Conservation (phyloP, 2,113 vertebrate genomes). For the Lycaon pictus region DNA sequence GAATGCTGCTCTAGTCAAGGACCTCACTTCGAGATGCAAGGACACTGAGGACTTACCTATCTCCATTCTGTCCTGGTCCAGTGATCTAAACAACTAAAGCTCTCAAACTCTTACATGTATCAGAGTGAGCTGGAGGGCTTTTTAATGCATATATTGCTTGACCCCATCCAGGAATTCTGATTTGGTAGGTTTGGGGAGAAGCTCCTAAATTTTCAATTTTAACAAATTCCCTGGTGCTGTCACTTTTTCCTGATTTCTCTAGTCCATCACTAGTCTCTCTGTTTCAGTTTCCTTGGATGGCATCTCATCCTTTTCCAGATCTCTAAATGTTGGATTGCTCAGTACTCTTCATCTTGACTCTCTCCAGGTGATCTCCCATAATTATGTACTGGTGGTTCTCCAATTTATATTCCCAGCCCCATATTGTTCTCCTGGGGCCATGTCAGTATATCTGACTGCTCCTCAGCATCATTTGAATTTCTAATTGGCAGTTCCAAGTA, state of each 20-base stretch:
- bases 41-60: not conserved
- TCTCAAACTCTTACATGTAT: not conserved
- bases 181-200: not conserved
- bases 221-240: not conserved
- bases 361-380: fast-evolving
- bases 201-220: not conserved
- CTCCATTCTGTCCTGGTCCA: not conserved
- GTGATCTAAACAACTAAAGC: not conserved
- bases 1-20: not conserved
- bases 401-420: not conserved
- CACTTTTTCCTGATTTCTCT: not conserved
- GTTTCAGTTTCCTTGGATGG: not conserved
- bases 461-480: not conserved
- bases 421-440: not conserved
- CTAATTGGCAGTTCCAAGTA: not conserved
- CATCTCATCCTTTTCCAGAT: not conserved
- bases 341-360: not conserved
- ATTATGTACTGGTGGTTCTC: not conserved
- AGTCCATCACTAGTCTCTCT: fast-evolving
- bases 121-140: not conserved
- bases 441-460: not conserved
- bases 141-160: not conserved
- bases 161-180: not conserved
- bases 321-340: not conserved
- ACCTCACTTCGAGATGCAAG: not conserved